phyloP scores from a whole-genome alignment of 2,797 vertebrate genomes.

The Myotis daubentonii region DNA sequence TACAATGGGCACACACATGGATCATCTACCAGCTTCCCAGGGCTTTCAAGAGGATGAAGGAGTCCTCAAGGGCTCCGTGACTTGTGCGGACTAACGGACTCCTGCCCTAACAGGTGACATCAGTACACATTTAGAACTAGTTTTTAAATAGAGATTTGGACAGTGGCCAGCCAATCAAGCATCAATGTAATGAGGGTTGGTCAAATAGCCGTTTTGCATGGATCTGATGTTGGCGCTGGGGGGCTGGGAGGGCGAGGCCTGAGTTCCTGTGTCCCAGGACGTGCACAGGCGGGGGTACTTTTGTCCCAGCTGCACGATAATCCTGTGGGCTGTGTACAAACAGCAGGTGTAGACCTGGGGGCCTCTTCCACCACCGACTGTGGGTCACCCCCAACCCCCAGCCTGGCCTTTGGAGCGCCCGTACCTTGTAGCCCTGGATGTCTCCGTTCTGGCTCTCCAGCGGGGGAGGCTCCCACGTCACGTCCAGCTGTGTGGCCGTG shows the following conservation, averaged over 20 bases:
- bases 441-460: slow-evolving; percentile 94
- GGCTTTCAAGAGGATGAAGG: neutral
- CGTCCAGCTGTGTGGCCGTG: slow-evolving; percentile 95
- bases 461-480: slow-evolving; percentile 95
- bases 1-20: neutral
- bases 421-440: slow-evolving; percentile 98
- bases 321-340: neutral
- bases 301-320: fast-evolving
- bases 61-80: neutral
- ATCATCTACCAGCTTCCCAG: neutral
- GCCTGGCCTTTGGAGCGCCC: fast-evolving
- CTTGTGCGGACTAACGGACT: fast-evolving
- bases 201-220: neutral
- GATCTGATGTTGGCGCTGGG: neutral
- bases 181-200: neutral
- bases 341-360: fast-evolving
- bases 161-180: fast-evolving
- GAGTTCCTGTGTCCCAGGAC: neutral
- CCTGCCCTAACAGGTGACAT: neutral
- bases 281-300: fast-evolving
- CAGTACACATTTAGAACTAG: neutral
- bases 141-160: neutral
- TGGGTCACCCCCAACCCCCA: neutral
- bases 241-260: neutral
- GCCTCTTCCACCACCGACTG: fast-evolving